Evolutionary conservation across 1,140 invertebrate genomes (phyloP).

Genomic region (Drosophila varians): DNA sequence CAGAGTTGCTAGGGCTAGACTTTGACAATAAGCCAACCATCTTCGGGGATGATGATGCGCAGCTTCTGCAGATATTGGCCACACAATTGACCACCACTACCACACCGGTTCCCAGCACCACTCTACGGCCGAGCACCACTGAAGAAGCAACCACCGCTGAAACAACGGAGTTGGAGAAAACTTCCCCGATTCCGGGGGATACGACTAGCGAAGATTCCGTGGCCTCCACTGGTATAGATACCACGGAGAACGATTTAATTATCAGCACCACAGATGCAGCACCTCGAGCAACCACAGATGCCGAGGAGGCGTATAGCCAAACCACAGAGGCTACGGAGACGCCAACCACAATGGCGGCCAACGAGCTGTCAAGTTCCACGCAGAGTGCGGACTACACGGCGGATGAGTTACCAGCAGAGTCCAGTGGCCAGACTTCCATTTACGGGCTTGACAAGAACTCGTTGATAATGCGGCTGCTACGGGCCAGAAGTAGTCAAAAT

Average conservation of each 20-base stretch:
- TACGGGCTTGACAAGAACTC: conserved; percentile 68
- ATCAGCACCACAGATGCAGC: not conserved
- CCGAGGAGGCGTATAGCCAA: conserved; percentile 12
- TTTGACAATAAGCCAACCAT: not conserved
- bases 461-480: conserved; percentile 62
- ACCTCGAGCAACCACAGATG: conserved; percentile 5
- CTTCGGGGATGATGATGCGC: conserved; percentile 15
- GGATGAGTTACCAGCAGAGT: conserved; percentile 30
- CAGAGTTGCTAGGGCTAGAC: conserved; percentile 26
- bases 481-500: conserved; percentile 59
- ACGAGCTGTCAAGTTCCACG: not conserved
- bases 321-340: conserved; percentile 12
- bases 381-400: conserved; percentile 44
- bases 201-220: not conserved
- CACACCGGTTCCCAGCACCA: conserved; percentile 23
- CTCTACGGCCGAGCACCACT: not conserved
- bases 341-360: conserved; percentile 1
- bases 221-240: not conserved
- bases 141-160: not conserved
- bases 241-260: not conserved
- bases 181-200: not conserved
- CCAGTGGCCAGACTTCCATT: conserved; percentile 53
- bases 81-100: not conserved
- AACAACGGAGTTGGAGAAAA: not conserved
- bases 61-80: conserved; percentile 18